Evolutionary conservation across 2,113 vertebrate species (phyloP).

Genomic region (Paracanthobrama guichenoti): DNA sequence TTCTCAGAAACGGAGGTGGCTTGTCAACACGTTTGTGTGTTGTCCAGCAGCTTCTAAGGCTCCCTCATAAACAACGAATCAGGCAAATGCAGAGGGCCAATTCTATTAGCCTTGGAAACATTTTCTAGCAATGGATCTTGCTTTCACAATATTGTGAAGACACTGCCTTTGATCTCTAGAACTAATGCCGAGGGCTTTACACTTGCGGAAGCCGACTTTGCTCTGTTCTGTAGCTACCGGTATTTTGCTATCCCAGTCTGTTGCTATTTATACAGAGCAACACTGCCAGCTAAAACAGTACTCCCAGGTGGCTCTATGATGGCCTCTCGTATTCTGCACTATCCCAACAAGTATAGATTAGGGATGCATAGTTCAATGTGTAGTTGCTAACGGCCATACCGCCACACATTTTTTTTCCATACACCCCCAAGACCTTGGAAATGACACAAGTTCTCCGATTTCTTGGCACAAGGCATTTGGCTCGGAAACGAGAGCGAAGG

Average conservation of each 20-base stretch:
- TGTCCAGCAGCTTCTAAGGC: slow-evolving; percentile 7
- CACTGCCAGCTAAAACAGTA: background rate
- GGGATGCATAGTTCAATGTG: slow-evolving; percentile 24
- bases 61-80: slow-evolving; percentile 20
- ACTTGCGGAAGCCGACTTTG: background rate
- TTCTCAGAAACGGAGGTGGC: background rate
- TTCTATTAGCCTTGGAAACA: slow-evolving; percentile 49
- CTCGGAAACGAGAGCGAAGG: slow-evolving; percentile 50
- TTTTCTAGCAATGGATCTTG: slow-evolving; percentile 32
- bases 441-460: slow-evolving; percentile 45
- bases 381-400: slow-evolving; percentile 6
- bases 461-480: slow-evolving; percentile 54
- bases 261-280: slow-evolving; percentile 29
- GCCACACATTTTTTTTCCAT: background rate
- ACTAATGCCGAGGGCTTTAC: slow-evolving; percentile 31
- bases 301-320: slow-evolving; percentile 16
- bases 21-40: slow-evolving; percentile 12
- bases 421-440: slow-evolving; percentile 1
- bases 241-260: background rate
- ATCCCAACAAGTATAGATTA: slow-evolving; percentile 18
- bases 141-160: slow-evolving; percentile 40
- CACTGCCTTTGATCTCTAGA: slow-evolving; percentile 42
- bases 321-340: background rate
- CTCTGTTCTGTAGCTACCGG: slow-evolving; percentile 1
- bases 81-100: slow-evolving; percentile 6